Evolutionary conservation across 2,888 invertebrate species (phyloP).

Genomic region (Tenthredo livida): DNA sequence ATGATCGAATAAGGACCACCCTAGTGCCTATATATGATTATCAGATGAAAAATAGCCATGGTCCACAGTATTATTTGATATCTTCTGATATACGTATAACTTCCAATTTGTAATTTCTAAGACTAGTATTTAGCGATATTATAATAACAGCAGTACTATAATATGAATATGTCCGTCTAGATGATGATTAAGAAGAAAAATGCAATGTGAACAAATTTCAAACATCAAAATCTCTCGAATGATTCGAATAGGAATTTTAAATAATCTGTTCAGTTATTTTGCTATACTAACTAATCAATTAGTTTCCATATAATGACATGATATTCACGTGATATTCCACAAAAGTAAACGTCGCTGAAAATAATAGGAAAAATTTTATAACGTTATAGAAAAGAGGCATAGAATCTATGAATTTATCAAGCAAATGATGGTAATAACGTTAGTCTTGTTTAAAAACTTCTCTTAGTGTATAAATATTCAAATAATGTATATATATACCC

Average conservation of each 20-base stretch:
- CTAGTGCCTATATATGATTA: background rate
- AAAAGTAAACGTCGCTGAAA: no score
- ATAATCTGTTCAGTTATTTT: no score
- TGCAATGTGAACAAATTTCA: background rate
- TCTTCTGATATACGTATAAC: background rate
- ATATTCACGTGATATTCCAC: no score
- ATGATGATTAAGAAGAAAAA: background rate
- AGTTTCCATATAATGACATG: no score
- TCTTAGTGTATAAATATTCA: no score
- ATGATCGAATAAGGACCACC: no score
- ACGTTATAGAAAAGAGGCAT: background rate
- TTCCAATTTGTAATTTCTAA: background rate
- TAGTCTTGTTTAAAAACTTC: background rate
- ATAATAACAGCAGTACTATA: background rate
- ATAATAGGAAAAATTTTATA: background rate
- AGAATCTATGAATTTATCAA: background rate
- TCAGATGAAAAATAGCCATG: background rate
- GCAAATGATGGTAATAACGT: background rate
- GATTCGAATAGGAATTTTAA: no score
- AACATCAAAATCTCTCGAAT: no score
- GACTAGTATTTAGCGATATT: background rate
- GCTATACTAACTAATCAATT: no score
- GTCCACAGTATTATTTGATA: background rate
- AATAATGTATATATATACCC: no score
- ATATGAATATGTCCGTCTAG: background rate